Percentiles rank a stretch among this genome's conserved stretches.
Conservation (phyloP, 2,888 invertebrate species). For the Pseudoips prasinana region DNA sequence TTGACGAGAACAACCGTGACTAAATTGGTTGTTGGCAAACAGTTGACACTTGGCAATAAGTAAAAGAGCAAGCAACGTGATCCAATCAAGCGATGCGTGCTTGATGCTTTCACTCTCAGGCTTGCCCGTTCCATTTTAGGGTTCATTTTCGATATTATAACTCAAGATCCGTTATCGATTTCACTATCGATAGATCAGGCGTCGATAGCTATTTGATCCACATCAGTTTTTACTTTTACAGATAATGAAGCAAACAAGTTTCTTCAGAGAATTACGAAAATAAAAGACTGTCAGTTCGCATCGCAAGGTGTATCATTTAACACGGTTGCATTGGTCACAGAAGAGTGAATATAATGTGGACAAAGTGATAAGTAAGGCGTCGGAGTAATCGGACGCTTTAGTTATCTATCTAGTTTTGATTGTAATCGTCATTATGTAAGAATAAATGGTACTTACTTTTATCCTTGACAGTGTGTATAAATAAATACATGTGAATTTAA, state of each 20-base stretch:
- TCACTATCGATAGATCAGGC: slow-evolving; percentile 24
- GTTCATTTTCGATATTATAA: slow-evolving; percentile 37
- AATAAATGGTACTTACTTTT: too few relatives aligned
- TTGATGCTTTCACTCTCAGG: slow-evolving; percentile 71
- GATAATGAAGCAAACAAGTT: slow-evolving; percentile 4
- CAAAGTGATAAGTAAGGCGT: too few relatives aligned
- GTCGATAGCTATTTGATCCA: slow-evolving; percentile 10
- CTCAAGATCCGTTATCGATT: slow-evolving; percentile 24
- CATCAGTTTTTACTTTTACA: slow-evolving; percentile 11
- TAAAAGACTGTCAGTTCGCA: too few relatives aligned
- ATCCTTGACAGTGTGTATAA: too few relatives aligned
- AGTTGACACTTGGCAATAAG: slow-evolving; percentile 54
- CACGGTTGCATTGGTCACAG: too few relatives aligned
- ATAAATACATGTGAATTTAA: slow-evolving; percentile 2
- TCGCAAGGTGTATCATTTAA: too few relatives aligned
- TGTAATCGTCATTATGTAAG: too few relatives aligned
- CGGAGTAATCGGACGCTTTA: too few relatives aligned
- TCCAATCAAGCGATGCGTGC: slow-evolving; percentile 62
- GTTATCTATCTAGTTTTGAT: too few relatives aligned
- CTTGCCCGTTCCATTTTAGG: slow-evolving; percentile 42
- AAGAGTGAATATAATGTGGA: too few relatives aligned
- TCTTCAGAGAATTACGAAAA: slow-evolving; percentile 3
- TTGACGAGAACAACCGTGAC: slow-evolving; percentile 44
- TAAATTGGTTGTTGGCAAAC: slow-evolving; percentile 52
- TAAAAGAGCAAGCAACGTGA: slow-evolving; percentile 53